Conservation (phyloP, 2,797 vertebrate species). For the Pangasius krempfi region DNA sequence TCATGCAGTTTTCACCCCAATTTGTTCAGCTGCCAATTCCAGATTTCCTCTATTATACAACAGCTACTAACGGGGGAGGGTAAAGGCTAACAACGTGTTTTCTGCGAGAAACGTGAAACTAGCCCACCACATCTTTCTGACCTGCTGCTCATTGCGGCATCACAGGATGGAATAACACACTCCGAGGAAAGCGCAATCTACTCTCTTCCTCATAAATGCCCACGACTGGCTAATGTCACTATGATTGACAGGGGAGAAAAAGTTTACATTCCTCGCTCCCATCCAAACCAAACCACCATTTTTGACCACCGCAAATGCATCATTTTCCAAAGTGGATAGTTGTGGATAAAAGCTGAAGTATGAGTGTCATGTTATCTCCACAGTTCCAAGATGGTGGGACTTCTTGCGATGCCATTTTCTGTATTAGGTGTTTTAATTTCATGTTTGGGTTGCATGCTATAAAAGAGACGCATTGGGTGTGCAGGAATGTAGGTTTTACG, state of each 20-base stretch:
- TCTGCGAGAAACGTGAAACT: neutral
- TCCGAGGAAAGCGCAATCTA: neutral
- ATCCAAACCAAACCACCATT: neutral
- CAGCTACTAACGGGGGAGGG: neutral
- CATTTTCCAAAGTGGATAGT: neutral
- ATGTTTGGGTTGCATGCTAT: neutral
- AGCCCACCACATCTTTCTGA: neutral
- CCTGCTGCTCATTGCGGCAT: neutral
- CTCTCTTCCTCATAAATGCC: neutral
- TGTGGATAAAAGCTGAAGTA: neutral
- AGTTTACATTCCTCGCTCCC: neutral
- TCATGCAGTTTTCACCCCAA: neutral
- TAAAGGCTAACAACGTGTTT: neutral
- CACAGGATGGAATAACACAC: neutral
- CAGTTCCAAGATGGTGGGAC: neutral
- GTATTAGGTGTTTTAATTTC: neutral
- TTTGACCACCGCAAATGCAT: neutral
- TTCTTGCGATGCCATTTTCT: neutral
- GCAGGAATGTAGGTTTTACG: too few relatives aligned
- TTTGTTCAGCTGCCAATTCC: neutral
- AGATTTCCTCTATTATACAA: neutral
- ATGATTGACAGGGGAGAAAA: too few relatives aligned
- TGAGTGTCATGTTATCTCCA: neutral
- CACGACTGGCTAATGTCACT: neutral
- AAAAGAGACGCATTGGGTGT: neutral